A percentile compares a stretch with the other conserved stretches of the same genome.
phyloP scores from a whole-genome alignment of 2,888 invertebrate genomes.

The Maniola hyperantus region DNA sequence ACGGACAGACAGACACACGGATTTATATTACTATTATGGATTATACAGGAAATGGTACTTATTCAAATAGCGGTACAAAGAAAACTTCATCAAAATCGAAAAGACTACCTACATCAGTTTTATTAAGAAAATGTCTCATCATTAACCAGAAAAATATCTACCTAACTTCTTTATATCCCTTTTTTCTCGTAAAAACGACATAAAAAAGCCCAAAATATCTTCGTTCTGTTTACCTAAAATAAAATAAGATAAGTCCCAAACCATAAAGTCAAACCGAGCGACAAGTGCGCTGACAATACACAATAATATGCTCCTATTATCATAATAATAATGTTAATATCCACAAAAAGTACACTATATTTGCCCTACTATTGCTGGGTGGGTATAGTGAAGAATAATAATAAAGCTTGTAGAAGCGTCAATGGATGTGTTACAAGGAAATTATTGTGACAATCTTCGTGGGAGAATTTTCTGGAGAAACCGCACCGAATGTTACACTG shows the following conservation, averaged over 20 bases:
- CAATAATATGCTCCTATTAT: slow-evolving; percentile 2
- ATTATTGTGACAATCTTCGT: not conserved
- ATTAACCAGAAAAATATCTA: not conserved
- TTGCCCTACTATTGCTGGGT: not conserved
- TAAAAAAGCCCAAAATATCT: slow-evolving; percentile 7
- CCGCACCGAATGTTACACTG: not conserved
- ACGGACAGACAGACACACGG: no score
- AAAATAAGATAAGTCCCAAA: slow-evolving; percentile 25
- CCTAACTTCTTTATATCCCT: not conserved
- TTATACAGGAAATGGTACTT: no score
- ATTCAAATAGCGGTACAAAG: no score
- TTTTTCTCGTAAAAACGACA: not conserved
- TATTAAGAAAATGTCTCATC: no score
- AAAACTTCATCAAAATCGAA: no score
- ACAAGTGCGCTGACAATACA: slow-evolving; percentile 31
- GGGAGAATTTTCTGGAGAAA: not conserved
- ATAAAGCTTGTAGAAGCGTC: not conserved
- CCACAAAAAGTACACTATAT: not conserved
- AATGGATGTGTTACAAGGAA: slow-evolving; percentile 2
- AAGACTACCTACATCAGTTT: no score
- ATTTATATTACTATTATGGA: no score
- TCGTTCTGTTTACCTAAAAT: slow-evolving; percentile 28
- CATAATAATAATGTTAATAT: not conserved
- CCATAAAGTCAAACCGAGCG: slow-evolving; percentile 33
- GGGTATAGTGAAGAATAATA: not conserved